A percentile compares a stretch with the other conserved stretches of the same genome.
Conservation (phyloP, 1,140 invertebrate species). For the Hylaeus anthracinus region DNA sequence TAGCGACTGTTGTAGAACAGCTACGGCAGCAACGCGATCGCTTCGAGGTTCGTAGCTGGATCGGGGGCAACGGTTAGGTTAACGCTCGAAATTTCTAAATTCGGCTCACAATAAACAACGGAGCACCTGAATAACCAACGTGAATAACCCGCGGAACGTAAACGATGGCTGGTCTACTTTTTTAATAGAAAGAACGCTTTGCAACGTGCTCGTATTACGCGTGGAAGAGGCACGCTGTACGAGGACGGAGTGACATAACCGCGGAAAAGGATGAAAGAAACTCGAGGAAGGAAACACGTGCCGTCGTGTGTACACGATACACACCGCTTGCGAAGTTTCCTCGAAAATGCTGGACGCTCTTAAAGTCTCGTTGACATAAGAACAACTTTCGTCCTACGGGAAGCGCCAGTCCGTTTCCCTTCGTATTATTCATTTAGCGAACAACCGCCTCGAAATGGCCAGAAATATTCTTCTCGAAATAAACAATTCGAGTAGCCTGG, state of each 20-base stretch:
- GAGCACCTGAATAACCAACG: slow-evolving; percentile 47
- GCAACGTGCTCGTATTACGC: not conserved
- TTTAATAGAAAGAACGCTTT: not conserved
- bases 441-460: too few relatives aligned
- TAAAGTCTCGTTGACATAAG: slow-evolving; percentile 57
- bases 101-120: slow-evolving; percentile 38
- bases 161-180: slow-evolving; percentile 14
- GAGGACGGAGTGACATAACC: slow-evolving; percentile 3
- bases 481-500: too few relatives aligned
- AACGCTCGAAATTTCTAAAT: slow-evolving; percentile 44
- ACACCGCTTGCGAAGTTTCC: slow-evolving; percentile 17
- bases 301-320: not conserved
- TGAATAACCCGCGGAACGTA: slow-evolving; percentile 18
- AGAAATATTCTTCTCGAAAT: too few relatives aligned
- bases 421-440: slow-evolving; percentile 52
- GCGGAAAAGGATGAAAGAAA: not conserved
- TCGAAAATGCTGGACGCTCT: slow-evolving; percentile 32
- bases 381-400: slow-evolving; percentile 43
- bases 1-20: too few relatives aligned
- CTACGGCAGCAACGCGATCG: too few relatives aligned
- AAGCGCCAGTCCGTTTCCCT: slow-evolving; percentile 43
- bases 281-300: slow-evolving; percentile 5
- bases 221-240: slow-evolving; percentile 2
- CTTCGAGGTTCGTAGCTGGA: not conserved
- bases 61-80: not conserved